Conservation (phyloP, 2,888 invertebrate genomes). For the Leptarthrus brevirostris region DNA sequence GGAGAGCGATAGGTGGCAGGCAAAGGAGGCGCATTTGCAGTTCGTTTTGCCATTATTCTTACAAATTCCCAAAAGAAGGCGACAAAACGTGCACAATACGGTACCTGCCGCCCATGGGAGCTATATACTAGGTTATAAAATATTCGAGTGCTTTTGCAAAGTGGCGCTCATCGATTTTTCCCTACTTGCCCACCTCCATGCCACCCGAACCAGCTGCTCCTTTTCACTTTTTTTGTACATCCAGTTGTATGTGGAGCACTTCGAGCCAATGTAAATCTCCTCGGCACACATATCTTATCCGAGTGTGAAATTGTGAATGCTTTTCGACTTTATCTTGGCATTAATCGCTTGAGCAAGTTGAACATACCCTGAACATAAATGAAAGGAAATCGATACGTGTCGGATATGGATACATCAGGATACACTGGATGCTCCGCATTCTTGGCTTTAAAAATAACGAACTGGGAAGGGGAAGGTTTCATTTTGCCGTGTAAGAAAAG, state of each 20-base stretch:
- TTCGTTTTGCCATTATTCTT: constrained; percentile 29
- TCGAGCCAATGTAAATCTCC: constrained; percentile 33
- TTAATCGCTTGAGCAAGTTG: constrained; percentile 45
- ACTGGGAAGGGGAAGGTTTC: neutral
- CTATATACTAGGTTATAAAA: constrained; percentile 27
- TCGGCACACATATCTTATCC: constrained; percentile 37
- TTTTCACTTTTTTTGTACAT: neutral
- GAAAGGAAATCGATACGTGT: constrained; percentile 49
- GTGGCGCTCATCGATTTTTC: constrained; percentile 36
- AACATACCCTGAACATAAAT: constrained; percentile 34
- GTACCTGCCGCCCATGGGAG: constrained; percentile 13
- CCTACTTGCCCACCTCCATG: neutral
- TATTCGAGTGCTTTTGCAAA: constrained; percentile 28
- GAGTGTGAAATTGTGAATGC: constrained; percentile 49
- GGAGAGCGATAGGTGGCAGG: neutral
- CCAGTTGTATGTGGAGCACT: neutral
- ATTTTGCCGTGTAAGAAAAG: neutral
- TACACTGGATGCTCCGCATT: neutral
- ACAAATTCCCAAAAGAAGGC: constrained; percentile 35
- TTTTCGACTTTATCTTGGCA: constrained; percentile 48
- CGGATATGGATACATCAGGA: constrained; percentile 34
- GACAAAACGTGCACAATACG: constrained; percentile 32
- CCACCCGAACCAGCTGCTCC: neutral
- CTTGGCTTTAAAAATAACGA: neutral
- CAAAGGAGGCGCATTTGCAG: neutral